phyloP scores from a whole-genome alignment of 2,797 vertebrate genomes.

The Trichosurus vulpecula region DNA sequence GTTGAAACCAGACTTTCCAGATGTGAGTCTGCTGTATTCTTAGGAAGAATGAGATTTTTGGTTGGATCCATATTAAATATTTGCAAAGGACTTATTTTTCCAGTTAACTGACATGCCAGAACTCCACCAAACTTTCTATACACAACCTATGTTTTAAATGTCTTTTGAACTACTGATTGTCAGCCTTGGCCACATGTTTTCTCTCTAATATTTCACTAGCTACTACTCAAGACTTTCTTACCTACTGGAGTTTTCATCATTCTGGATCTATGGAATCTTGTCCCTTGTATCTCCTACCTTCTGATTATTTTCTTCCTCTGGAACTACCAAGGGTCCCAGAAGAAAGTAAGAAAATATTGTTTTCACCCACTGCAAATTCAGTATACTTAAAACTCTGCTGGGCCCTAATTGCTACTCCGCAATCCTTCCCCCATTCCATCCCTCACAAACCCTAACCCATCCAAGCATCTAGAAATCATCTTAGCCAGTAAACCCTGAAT shows the following conservation, averaged over 20 bases:
- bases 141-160: background rate
- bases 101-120: background rate
- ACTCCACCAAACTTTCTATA: background rate
- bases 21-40: background rate
- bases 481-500: background rate
- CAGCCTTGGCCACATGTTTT: background rate
- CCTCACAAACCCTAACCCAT: background rate
- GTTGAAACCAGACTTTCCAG: conserved; percentile 36
- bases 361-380: background rate
- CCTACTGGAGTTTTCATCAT: background rate
- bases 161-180: background rate
- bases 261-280: background rate
- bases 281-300: background rate
- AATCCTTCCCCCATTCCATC: background rate
- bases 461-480: background rate
- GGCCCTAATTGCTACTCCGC: background rate
- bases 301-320: background rate
- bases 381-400: background rate
- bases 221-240: background rate
- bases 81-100: background rate
- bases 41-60: background rate
- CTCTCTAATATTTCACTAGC: background rate
- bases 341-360: background rate
- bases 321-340: background rate
- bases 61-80: conserved; percentile 5